These are phyloP conservation scores for Protobothrops flavoviridis DNA, from an alignment of 2,113 vertebrate species.

Conservation along the genomic window DNA sequence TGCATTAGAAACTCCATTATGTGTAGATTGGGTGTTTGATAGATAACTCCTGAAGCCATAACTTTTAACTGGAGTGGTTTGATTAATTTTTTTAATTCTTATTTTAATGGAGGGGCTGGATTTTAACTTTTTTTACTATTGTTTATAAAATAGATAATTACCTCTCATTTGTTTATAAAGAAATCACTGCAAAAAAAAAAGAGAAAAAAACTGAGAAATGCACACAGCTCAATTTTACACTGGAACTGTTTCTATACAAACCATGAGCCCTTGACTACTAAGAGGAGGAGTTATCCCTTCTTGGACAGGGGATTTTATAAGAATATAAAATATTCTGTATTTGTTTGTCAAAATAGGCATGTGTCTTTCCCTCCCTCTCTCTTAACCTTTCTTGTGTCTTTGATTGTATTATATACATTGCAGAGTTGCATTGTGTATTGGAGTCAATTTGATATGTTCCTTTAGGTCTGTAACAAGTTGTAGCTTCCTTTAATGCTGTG, in stretches of 20 bases:
- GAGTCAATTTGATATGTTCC: slow-evolving; percentile 21
- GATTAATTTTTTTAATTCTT: slow-evolving; percentile 34
- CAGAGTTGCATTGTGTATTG: slow-evolving; percentile 31
- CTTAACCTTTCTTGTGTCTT: slow-evolving; percentile 16
- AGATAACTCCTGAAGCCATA: slow-evolving; percentile 72
- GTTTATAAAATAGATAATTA: slow-evolving; percentile 73
- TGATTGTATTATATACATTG: slow-evolving; percentile 40
- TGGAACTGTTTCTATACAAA: slow-evolving; percentile 73
- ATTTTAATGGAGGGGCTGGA: slow-evolving; percentile 57
- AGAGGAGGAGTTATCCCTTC: slow-evolving; percentile 56
- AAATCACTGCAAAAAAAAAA: slow-evolving; percentile 72
- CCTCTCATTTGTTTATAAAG: slow-evolving; percentile 78
- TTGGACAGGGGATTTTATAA: slow-evolving; percentile 25
- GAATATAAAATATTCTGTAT: slow-evolving; percentile 36
- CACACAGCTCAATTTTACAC: slow-evolving; percentile 76
- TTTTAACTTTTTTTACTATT: slow-evolving; percentile 68
- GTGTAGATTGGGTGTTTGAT: slow-evolving; percentile 58
- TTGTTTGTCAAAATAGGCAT: slow-evolving; percentile 44
- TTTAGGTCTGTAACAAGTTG: slow-evolving; percentile 4
- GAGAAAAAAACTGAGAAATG: slow-evolving; percentile 47
- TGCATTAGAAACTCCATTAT: slow-evolving; percentile 45
- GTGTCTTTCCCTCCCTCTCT: neutral
- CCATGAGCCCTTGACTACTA: slow-evolving; percentile 64
- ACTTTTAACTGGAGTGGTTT: slow-evolving; percentile 73
- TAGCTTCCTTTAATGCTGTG: neutral